Conservation (phyloP, 2,113 vertebrate genomes). For the Lanius ludovicianus region DNA sequence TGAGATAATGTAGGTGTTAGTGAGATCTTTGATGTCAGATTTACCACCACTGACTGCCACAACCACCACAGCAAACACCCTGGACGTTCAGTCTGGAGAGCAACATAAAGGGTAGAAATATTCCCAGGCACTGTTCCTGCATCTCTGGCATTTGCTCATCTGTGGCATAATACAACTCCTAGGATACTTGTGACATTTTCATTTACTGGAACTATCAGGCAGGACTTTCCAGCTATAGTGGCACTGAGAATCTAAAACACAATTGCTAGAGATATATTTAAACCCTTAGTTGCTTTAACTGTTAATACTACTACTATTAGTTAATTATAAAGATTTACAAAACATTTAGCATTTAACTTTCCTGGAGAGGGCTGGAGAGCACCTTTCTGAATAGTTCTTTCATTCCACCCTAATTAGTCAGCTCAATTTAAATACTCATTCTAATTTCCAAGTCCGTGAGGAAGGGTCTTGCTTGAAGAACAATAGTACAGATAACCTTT, state of each 20-base stretch:
- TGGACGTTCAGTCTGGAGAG: background rate
- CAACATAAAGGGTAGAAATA: background rate
- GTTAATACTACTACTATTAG: background rate
- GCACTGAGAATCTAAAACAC: background rate
- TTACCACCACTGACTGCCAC: background rate
- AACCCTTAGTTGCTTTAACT: background rate
- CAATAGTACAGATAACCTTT: background rate
- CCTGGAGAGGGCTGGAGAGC: background rate
- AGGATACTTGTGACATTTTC: background rate
- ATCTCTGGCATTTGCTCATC: background rate
- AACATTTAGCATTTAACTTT: background rate
- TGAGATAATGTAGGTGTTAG: background rate
- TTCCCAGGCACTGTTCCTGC: background rate
- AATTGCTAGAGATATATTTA: background rate
- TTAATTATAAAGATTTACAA: slow-evolving; percentile 10
- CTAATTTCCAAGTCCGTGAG: background rate
- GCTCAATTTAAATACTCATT: background rate
- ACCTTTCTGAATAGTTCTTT: background rate
- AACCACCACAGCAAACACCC: background rate
- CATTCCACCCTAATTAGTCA: background rate
- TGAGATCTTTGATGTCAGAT: background rate
- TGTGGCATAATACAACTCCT: background rate
- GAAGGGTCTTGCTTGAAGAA: background rate
- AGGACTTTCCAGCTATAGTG: background rate
- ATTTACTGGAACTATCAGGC: background rate